These are phyloP conservation scores for Ageneiosus marmoratus DNA, from an alignment of 2,113 vertebrate species.

Conservation along the genomic window DNA sequence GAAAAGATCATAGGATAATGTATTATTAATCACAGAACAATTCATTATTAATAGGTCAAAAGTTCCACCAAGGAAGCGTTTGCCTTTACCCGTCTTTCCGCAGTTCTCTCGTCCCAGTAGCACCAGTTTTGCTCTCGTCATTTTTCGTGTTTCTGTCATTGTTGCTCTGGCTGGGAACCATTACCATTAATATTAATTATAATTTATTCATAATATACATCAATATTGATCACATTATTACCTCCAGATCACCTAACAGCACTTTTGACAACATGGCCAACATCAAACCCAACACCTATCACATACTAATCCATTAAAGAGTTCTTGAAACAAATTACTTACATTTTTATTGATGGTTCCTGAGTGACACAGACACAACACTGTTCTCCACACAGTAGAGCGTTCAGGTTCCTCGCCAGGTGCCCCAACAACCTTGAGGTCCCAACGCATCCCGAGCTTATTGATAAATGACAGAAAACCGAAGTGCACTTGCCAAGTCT, in stretches of 20 bases:
- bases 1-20: neutral
- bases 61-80: neutral
- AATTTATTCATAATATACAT: neutral
- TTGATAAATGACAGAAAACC: neutral
- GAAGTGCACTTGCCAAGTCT: neutral
- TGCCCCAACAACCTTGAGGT: neutral
- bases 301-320: neutral
- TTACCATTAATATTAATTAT: neutral
- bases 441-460: neutral
- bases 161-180: neutral
- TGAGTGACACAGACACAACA: neutral
- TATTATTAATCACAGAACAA: constrained; percentile 4
- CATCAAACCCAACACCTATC: neutral
- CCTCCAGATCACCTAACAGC: neutral
- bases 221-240: neutral
- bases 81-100: constrained; percentile 58
- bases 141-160: constrained; percentile 53
- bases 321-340: neutral
- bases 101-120: constrained; percentile 58
- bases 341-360: neutral
- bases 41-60: constrained; percentile 2
- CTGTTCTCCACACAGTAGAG: neutral
- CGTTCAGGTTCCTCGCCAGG: neutral
- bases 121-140: constrained; percentile 55
- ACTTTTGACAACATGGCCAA: neutral